phyloP scores from a whole-genome alignment of 2,797 vertebrate genomes.

The Nannoperca australis region DNA sequence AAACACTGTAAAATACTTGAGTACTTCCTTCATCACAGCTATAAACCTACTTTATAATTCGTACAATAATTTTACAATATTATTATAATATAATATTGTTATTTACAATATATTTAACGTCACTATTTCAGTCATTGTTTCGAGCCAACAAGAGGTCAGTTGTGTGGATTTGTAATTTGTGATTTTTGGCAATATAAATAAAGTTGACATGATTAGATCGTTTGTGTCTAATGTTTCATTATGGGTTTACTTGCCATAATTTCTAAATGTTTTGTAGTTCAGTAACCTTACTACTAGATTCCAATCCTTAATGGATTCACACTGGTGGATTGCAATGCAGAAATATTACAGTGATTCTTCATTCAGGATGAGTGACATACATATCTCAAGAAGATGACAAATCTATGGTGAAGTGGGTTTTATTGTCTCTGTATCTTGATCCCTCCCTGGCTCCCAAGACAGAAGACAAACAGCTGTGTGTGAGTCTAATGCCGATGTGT shows the following conservation, averaged over 20 bases:
- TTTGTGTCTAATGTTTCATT: neutral
- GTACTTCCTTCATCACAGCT: neutral
- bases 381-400: constrained; percentile 14
- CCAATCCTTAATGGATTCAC: neutral
- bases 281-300: neutral
- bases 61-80: too few species aligned
- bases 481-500: constrained; percentile 54
- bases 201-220: neutral
- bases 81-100: neutral
- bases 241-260: neutral
- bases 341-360: constrained; percentile 6
- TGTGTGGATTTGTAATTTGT: neutral
- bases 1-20: too few species aligned
- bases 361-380: constrained; percentile 16
- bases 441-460: constrained; percentile 34
- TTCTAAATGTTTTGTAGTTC: neutral
- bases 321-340: neutral
- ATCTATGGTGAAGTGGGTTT: constrained; percentile 26
- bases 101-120: neutral
- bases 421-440: constrained; percentile 22
- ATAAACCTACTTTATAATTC: neutral
- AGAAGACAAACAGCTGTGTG: constrained; percentile 61
- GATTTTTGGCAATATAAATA: neutral
- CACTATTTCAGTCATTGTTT: neutral
- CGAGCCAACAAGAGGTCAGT: neutral